A percentile compares a stretch with the other conserved stretches of the same genome.
Conservation (phyloP, 1,140 invertebrate genomes). For the Ceratina japonica region DNA sequence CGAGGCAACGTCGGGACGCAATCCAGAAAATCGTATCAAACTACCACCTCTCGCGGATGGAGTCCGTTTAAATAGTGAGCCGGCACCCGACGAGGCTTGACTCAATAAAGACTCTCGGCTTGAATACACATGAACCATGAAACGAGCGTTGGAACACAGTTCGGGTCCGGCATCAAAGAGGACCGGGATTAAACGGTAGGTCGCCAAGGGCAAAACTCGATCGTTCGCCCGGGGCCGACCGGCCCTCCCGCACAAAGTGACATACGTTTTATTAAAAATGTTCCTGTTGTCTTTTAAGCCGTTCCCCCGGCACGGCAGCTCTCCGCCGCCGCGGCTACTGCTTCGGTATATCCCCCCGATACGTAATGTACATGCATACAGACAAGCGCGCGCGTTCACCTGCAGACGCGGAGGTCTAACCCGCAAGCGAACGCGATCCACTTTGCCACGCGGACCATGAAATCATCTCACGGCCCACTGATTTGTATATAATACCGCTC, state of each 20-base stretch:
- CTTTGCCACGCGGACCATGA: conserved; percentile 37
- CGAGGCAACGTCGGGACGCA: neutral
- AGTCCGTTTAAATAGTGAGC: conserved; percentile 38
- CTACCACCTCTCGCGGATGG: conserved; percentile 18
- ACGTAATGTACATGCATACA: no score
- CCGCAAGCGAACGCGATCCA: neutral
- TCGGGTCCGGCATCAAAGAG: conserved; percentile 53
- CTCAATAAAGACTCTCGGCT: conserved; percentile 46
- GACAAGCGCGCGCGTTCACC: neutral
- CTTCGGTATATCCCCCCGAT: no score
- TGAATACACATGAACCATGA: conserved; percentile 63
- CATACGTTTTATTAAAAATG: conserved; percentile 59
- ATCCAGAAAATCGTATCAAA: conserved; percentile 34
- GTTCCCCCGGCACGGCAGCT: neutral
- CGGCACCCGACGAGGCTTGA: conserved; percentile 18
- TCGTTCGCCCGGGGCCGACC: conserved; percentile 25
- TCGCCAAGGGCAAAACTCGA: conserved; percentile 50
- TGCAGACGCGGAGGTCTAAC: neutral
- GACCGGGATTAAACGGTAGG: conserved; percentile 51
- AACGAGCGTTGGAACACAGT: conserved; percentile 46
- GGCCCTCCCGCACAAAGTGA: conserved; percentile 43
- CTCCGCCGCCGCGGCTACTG: no score
- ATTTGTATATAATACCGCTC: conserved; percentile 32
- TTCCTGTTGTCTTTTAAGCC: conserved; percentile 50
- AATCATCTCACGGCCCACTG: conserved; percentile 44